A percentile compares a stretch with the other conserved stretches of the same genome.
Conservation (phyloP, 1,140 invertebrate genomes). For the Agrypnia vestita region DNA sequence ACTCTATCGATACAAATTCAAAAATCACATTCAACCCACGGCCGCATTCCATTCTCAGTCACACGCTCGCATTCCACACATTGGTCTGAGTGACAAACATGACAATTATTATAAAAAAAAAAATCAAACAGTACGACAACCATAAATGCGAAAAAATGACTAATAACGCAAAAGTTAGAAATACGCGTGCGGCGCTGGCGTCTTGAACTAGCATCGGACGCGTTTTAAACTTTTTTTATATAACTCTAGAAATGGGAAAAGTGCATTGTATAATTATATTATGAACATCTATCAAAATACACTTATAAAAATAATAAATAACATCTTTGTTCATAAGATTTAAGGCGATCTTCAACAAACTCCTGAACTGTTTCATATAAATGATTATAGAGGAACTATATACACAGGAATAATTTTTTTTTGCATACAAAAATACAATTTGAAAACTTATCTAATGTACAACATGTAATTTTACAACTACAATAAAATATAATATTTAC, state of each 20-base stretch:
- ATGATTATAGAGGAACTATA: background rate
- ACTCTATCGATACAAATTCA: too few species aligned
- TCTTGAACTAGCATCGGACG: too few species aligned
- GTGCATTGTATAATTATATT: background rate
- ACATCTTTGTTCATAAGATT: slow-evolving; percentile 29
- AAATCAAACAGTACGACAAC: background rate
- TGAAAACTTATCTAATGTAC: background rate
- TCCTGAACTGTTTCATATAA: slow-evolving; percentile 9
- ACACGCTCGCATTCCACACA: too few species aligned
- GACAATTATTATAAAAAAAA: background rate
- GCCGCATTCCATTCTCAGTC: too few species aligned
- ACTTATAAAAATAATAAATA: slow-evolving; percentile 27
- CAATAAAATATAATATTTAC: background rate
- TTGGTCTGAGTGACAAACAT: too few species aligned
- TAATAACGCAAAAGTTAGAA: background rate
- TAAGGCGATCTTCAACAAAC: slow-evolving; percentile 1
- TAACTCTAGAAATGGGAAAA: background rate
- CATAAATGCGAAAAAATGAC: slow-evolving; percentile 2
- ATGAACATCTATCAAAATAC: slow-evolving; percentile 2
- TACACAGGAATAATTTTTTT: slow-evolving; percentile 9
- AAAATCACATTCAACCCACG: too few species aligned
- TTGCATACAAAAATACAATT: slow-evolving; percentile 19
- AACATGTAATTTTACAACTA: background rate
- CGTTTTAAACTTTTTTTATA: too few species aligned
- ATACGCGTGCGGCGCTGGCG: too few species aligned